A percentile compares a stretch with the other conserved stretches of the same genome.
These are phyloP conservation scores for Drosophila lutescens DNA, from an alignment of 2,888 invertebrate species.

Conservation along the genomic window DNA sequence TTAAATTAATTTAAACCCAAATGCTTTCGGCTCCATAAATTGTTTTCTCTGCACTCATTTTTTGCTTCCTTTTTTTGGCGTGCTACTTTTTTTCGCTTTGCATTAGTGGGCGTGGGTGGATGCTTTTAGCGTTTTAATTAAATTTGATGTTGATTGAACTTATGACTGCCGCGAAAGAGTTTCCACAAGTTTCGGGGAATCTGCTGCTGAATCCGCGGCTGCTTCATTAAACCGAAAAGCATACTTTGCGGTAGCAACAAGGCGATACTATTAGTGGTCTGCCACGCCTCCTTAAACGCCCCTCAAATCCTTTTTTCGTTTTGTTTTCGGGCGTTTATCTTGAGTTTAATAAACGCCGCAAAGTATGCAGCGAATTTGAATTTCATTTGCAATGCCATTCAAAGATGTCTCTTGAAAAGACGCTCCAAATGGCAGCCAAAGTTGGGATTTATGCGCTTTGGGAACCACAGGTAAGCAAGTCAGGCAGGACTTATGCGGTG, in stretches of 20 bases:
- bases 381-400: conserved; percentile 27
- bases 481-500: conserved; percentile 1
- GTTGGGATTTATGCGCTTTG: conserved; percentile 30
- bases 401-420: conserved; percentile 4
- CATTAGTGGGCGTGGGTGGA: conserved; percentile 53
- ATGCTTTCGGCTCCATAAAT: too few relatives aligned
- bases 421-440: neutral
- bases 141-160: conserved; percentile 75
- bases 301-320: neutral
- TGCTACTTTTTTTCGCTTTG: conserved; percentile 31
- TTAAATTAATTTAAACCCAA: too few relatives aligned
- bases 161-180: conserved; percentile 57
- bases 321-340: conserved; percentile 11
- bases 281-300: conserved; percentile 3
- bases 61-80: conserved; percentile 4
- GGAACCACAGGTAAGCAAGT: conserved; percentile 22
- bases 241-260: conserved; percentile 35
- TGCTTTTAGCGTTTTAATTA: conserved; percentile 77
- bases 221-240: conserved; percentile 49
- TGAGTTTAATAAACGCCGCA: conserved; percentile 38
- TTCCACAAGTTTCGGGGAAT: conserved; percentile 25
- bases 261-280: conserved; percentile 40
- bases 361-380: conserved; percentile 42
- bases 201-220: conserved; percentile 31
- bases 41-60: neutral